Base-by-base conservation (phyloP, 2,113 vertebrate species). In the Microcebus lehilahytsara region DNA sequence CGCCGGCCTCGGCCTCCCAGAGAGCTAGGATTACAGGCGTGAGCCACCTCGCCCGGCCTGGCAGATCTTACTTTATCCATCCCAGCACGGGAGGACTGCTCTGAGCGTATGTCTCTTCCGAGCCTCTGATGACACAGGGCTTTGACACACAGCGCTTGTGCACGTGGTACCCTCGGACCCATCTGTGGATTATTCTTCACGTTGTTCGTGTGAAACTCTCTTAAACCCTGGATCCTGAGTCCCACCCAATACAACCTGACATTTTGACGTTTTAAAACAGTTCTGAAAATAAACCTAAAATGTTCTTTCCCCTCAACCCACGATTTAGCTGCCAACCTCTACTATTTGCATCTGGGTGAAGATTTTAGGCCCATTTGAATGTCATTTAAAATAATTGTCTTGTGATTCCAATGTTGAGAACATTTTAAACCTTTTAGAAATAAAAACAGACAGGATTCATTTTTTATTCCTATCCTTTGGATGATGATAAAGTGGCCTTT, bases 401-500 rank as follows among this genome's bases (percentile, higher is more conserved):
- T 7, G 1, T 74, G 40, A 93, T 14, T 92, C 74, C 42, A 46
- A 88, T 58, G 13, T 74, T n/a, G 53, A 90, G 58, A 46, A 79
- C 80, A 23, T 84, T 62, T 69, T 37, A 42, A 62, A 66, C 14
- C 67, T 62, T 97, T 84, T 74, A 79, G 75, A 96, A 96, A 92
- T 95, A 90, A 97, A 93, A 96, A 71, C 49, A 58, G 78, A 71
- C 77, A 25, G 11, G 75, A 88, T 71, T 62, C 22, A 51, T 42
- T 87, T 60, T 25, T 85, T 66, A 92, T 77, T 94, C 37, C 49
- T 34, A 37, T 17, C 5, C 27, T 40, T 96, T 37, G 2, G 60
- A n/a, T 84, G 56, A 91, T 64, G 60, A 42, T 75, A 80, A 88
- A 85, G 92, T 92, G 56, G 11, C 94, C 66, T 92, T 87, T 95